Base-by-base conservation (phyloP, 2,888 invertebrate genomes). In the Seira sanloemensis region DNA sequence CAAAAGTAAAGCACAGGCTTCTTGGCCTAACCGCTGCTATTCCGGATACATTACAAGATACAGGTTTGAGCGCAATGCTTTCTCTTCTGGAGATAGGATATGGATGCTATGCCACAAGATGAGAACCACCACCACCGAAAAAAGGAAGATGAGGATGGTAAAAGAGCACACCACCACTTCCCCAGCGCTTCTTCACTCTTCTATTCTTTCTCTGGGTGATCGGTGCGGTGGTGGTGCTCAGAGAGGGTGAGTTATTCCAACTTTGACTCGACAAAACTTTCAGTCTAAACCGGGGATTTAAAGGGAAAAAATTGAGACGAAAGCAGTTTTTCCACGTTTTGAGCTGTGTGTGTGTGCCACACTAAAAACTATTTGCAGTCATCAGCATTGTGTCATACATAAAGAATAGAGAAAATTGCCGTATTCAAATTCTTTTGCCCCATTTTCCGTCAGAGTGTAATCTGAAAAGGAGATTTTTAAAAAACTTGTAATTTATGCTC, bases 141-240 rank as follows among this genome's bases (percentile, higher is more conserved):
- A n/a, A n/a, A n/a, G n/a, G 58, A 74, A 26, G 62, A 74, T 25
- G 26, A 50, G 54, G 24, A 21, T 16, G 23, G n/a, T n/a, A n/a
- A n/a, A n/a, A n/a, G 62, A 58, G 24, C n/a, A 27, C 50, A 74
- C 62, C 62, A 37, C 73, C 21, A n/a, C n/a, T 19, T 46, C 24
- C 50, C 73, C 25, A 21, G 23, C 65, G 65, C 21, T 65, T 7
- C 65, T 67, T 23, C 67, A 19, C 23, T 23, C 23, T n/a, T n/a
- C 2, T 67, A 23, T 67, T 21, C 23, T 37, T 37, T 37, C 37
- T 37, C 37, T 5, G 37, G 12, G 37, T 37, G 37, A 5, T 37
- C 37, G 12, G 37, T 12, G 12, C 7, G 12, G 37, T 37, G 37
- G 37, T 37, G 37, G 37, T 9, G 37, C 37, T 37, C 37, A 37